A percentile compares a stretch with the other conserved stretches of the same genome.
Evolutionary conservation across 2,888 invertebrate species (phyloP).

Genomic region (Piscicola geometra): DNA sequence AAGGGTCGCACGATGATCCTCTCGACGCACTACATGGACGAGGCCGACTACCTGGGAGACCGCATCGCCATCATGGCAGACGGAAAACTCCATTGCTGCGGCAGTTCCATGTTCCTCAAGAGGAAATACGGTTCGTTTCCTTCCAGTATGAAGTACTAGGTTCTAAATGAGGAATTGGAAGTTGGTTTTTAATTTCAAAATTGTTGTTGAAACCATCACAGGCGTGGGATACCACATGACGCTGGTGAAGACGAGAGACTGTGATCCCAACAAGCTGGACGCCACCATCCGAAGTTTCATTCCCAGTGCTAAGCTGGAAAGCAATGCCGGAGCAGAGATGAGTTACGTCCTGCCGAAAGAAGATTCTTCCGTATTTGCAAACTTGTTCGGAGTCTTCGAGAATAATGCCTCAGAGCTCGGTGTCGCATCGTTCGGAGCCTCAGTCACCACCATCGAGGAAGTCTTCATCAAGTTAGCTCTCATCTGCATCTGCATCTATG

Average conservation of each 20-base stretch:
- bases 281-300: conserved; percentile 64
- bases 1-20: conserved; percentile 72
- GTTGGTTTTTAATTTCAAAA: not conserved
- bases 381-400: conserved; percentile 50
- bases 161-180: not conserved
- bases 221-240: conserved; percentile 73
- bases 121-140: conserved; percentile 66
- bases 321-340: conserved; percentile 51
- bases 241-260: conserved; percentile 61
- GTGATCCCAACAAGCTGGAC: conserved; percentile 60
- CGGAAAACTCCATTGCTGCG: conserved; percentile 74
- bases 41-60: conserved; percentile 80
- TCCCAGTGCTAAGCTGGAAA: conserved; percentile 63
- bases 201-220: conserved; percentile 23
- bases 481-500: too few species aligned
- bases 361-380: conserved; percentile 47
- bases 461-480: conserved; percentile 60
- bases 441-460: conserved; percentile 81
- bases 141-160: not conserved
- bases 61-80: conserved; percentile 80
- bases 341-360: conserved; percentile 52
- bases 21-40: conserved; percentile 78
- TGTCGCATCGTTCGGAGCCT: conserved; percentile 74
- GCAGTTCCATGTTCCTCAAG: conserved; percentile 70
- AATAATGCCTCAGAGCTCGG: conserved; percentile 58